phyloP scores from a whole-genome alignment of 2,888 invertebrate genomes.

The Coelinius sp. region DNA sequence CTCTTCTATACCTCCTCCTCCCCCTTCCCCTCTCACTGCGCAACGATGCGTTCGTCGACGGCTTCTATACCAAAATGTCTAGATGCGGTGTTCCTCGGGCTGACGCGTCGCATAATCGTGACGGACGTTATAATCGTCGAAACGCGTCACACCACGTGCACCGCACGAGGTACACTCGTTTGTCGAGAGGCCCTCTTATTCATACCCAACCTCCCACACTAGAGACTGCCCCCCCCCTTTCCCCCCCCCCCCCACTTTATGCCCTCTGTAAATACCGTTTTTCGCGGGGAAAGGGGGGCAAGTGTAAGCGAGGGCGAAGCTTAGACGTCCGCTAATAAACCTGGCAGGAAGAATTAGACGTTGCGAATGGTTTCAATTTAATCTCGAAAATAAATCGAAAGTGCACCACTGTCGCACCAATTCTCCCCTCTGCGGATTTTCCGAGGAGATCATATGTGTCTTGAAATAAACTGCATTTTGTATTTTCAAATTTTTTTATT shows the following conservation, averaged over 20 bases:
- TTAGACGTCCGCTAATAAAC: conserved; percentile 45
- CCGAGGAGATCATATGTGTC: not conserved
- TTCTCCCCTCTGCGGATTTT: conserved; percentile 1
- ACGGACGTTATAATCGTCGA: conserved; percentile 68
- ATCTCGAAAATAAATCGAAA: conserved; percentile 45
- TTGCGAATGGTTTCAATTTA: conserved; percentile 49
- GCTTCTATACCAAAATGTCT: not conserved
- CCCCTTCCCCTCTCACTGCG: conserved; percentile 29
- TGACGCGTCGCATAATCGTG: conserved; percentile 66
- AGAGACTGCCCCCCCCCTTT: conserved; percentile 8
- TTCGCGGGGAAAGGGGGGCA: not conserved
- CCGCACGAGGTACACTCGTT: conserved; percentile 47
- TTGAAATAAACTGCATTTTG: conserved; percentile 9
- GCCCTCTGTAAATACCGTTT: too few relatives aligned
- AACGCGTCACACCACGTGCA: conserved; percentile 64
- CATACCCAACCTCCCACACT: conserved; percentile 5
- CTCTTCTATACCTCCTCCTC: not conserved
- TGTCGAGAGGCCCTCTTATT: conserved; percentile 35
- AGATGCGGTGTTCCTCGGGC: conserved; percentile 50
- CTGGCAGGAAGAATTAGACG: conserved; percentile 50
- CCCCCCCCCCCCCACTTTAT: not conserved
- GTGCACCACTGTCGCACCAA: conserved; percentile 15
- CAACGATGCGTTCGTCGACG: conserved; percentile 51
- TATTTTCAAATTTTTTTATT: not conserved
- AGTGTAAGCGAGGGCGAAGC: conserved; percentile 24